Evolutionary conservation across 2,888 invertebrate species (phyloP).

Genomic region (Phymatocera aterrima): DNA sequence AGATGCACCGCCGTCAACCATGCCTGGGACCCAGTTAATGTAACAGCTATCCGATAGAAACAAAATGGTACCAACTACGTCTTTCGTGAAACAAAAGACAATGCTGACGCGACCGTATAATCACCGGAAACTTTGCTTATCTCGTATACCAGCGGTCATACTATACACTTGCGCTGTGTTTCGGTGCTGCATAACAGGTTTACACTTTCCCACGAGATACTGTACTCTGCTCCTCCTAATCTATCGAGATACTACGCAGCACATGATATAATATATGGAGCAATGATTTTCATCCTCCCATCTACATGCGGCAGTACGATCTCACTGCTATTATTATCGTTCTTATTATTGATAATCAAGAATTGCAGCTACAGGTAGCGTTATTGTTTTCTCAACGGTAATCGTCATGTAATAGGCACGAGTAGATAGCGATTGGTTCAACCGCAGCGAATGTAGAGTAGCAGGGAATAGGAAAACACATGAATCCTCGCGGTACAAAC

Average conservation of each 20-base stretch:
- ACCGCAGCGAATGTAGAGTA: no score
- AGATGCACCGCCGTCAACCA: no score
- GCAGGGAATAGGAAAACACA: no score
- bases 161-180: background rate
- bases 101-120: background rate
- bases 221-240: background rate
- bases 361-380: no score
- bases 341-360: background rate
- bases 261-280: background rate
- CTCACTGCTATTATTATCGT: background rate
- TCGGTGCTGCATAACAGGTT: slow-evolving; percentile 3
- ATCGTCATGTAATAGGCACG: background rate
- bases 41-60: background rate
- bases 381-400: background rate
- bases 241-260: background rate
- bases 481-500: no score
- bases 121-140: slow-evolving; percentile 32
- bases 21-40: no score
- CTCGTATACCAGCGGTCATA: background rate
- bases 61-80: background rate
- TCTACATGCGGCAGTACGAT: no score
- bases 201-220: slow-evolving; percentile 19
- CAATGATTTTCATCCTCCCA: background rate
- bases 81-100: slow-evolving; percentile 13
- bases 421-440: background rate